A percentile compares a stretch with the other conserved stretches of the same genome.
Conservation (phyloP, 1,140 invertebrate species). For the Polypedilum vanderplanki region DNA sequence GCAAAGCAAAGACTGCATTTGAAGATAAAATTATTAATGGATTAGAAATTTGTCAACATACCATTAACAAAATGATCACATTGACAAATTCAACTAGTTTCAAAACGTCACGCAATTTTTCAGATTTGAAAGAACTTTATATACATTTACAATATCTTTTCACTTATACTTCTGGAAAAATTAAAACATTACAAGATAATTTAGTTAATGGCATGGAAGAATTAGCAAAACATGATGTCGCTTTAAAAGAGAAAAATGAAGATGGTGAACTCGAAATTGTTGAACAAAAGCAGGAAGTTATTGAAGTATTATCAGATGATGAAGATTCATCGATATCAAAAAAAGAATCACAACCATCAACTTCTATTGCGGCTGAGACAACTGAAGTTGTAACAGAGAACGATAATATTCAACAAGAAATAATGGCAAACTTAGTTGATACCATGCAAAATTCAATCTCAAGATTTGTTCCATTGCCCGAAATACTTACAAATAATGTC, state of each 20-base stretch:
- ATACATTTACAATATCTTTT: conserved; percentile 43
- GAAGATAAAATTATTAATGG: conserved; percentile 42
- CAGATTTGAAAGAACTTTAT: conserved; percentile 42
- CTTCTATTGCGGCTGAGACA: background rate
- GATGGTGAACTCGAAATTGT: conserved; percentile 12
- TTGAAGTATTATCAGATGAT: conserved; percentile 8
- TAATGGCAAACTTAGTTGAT: background rate
- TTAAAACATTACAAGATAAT: background rate
- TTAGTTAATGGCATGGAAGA: background rate
- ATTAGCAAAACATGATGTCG: background rate
- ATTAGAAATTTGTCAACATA: conserved; percentile 43
- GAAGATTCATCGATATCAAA: background rate
- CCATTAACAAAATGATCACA: conserved; percentile 40
- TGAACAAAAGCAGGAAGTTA: conserved; percentile 5
- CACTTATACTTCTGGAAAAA: conserved; percentile 36
- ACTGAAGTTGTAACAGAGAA: background rate
- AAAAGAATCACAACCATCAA: background rate
- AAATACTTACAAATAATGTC: background rate
- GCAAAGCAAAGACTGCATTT: conserved; percentile 37
- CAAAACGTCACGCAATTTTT: conserved; percentile 37
- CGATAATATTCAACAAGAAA: background rate
- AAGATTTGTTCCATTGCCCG: background rate
- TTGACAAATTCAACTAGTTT: conserved; percentile 43
- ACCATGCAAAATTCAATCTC: background rate
- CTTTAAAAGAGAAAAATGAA: background rate